Evolutionary conservation across 2,797 vertebrate genomes (phyloP).

Genomic region (Oreochromis mossambicus): DNA sequence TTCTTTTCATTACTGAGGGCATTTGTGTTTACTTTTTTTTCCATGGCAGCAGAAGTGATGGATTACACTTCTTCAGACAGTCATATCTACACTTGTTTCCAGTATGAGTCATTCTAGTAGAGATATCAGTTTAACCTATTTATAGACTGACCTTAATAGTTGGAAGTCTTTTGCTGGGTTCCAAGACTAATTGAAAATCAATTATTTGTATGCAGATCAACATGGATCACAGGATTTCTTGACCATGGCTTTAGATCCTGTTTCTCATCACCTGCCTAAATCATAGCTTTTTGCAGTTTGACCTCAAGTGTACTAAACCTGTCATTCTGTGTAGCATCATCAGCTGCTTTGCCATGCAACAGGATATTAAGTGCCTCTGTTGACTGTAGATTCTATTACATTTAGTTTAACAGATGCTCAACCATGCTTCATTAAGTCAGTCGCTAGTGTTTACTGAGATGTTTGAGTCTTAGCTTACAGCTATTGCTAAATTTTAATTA

Average conservation of each 20-base stretch:
- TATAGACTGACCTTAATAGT: slow-evolving; percentile 55
- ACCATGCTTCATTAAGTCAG: neutral
- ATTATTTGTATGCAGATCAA: slow-evolving; percentile 7
- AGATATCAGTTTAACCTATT: slow-evolving; percentile 38
- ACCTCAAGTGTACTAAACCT: neutral
- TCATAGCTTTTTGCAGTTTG: neutral
- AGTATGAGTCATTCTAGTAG: neutral
- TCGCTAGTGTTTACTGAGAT: neutral
- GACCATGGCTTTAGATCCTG: neutral
- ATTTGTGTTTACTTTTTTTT: neutral
- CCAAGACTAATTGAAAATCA: slow-evolving; percentile 17
- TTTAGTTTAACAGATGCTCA: slow-evolving; percentile 29
- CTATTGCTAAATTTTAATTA: neutral
- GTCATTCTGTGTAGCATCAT: neutral
- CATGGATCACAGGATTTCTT: neutral
- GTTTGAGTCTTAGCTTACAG: neutral
- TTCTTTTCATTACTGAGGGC: neutral
- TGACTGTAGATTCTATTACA: slow-evolving; percentile 29
- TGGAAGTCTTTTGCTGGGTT: slow-evolving; percentile 31
- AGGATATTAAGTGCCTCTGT: slow-evolving; percentile 18
- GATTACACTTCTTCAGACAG: neutral
- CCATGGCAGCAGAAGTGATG: neutral
- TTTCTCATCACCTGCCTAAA: slow-evolving; percentile 1
- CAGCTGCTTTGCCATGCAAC: slow-evolving; percentile 21
- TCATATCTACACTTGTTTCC: slow-evolving; percentile 33